Percentiles rank a stretch among this genome's conserved stretches.
Evolutionary conservation across 2,797 vertebrate species (phyloP).

Genomic region (Sparidentex hasta): DNA sequence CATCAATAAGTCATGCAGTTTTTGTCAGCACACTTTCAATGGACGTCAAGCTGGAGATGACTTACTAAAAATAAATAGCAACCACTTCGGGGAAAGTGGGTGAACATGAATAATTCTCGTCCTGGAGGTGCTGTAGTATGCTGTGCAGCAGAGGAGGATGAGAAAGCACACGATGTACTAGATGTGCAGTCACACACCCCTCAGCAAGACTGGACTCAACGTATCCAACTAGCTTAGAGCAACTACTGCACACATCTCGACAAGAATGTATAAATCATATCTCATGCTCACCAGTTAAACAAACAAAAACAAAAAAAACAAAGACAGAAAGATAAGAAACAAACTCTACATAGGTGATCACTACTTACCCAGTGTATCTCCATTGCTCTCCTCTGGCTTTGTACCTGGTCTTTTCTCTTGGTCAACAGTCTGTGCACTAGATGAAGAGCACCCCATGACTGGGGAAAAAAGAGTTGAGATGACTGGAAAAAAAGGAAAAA

Average conservation of each 20-base stretch:
- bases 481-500: conserved; percentile 7
- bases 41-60: conserved; percentile 2
- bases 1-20: neutral
- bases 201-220: conserved; percentile 16
- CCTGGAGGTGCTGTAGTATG: neutral
- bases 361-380: conserved; percentile 80
- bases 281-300: neutral
- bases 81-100: neutral
- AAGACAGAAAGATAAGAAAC: neutral
- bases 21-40: conserved; percentile 12
- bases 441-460: conserved; percentile 87
- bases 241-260: neutral
- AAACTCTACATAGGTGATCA: neutral
- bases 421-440: conserved; percentile 84
- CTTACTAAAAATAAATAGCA: conserved; percentile 12
- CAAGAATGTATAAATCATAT: neutral
- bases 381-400: conserved; percentile 84
- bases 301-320: neutral
- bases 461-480: conserved; percentile 1
- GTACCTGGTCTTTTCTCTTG: conserved; percentile 85
- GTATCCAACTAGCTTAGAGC: conserved; percentile 2
- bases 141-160: conserved; percentile 32
- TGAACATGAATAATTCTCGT: conserved; percentile 24
- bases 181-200: conserved; percentile 47
- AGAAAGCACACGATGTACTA: conserved; percentile 78